Conservation (phyloP, 2,888 invertebrate species). For the Leptinotarsa rubiginosa region DNA sequence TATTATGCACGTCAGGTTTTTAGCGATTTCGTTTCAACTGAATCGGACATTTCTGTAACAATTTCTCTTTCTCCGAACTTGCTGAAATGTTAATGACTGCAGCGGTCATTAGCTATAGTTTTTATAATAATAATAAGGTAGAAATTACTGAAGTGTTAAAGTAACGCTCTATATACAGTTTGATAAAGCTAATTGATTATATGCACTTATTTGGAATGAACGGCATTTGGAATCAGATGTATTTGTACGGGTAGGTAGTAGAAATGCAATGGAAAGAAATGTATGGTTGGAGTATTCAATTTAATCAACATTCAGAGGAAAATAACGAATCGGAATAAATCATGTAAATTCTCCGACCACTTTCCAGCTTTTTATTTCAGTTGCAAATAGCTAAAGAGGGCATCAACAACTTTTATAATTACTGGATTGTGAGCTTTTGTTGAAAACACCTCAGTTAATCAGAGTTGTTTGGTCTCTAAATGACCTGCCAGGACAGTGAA, state of each 20-base stretch:
- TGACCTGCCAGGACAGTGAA: too few relatives aligned
- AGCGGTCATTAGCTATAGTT: constrained; percentile 5
- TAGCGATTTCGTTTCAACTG: neutral
- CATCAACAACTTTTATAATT: too few relatives aligned
- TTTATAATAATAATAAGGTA: constrained; percentile 17
- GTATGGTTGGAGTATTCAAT: neutral
- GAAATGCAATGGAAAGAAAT: neutral
- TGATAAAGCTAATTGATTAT: constrained; percentile 22
- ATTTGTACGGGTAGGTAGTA: neutral
- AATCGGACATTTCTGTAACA: constrained; percentile 15
- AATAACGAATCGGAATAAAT: too few relatives aligned
- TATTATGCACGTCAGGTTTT: constrained; percentile 7
- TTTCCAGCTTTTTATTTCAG: too few relatives aligned
- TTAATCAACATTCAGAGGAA: neutral
- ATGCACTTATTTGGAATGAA: constrained; percentile 15
- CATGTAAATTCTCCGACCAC: too few relatives aligned
- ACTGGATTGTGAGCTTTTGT: too few relatives aligned
- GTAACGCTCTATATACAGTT: constrained; percentile 23
- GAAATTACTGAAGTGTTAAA: constrained; percentile 3
- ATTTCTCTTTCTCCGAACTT: constrained; percentile 21
- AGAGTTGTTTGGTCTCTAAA: too few relatives aligned
- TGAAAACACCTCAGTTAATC: too few relatives aligned
- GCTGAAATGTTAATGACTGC: constrained; percentile 5
- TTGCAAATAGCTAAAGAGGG: too few relatives aligned
- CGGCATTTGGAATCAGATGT: constrained; percentile 1